Evolutionary conservation across 2,113 vertebrate species (phyloP), one percentile per base, ranked within the genome.

Genomic region (Eleginops maclovinus): DNA sequence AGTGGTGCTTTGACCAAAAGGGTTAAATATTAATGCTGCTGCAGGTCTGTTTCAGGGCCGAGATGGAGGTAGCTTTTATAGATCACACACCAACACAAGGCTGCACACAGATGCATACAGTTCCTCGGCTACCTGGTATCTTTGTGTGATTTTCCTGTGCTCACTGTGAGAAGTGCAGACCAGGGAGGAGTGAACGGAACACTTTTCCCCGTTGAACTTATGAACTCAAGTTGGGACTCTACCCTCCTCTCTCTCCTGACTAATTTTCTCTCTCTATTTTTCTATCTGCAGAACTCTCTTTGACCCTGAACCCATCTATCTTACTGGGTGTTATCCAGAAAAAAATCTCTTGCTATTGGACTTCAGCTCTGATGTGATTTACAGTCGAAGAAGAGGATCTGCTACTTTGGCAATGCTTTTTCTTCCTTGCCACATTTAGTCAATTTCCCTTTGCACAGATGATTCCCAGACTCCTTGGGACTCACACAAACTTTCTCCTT

Each of bases 401-500:
- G 87, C 68, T 88, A 72, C 78, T 86, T 75, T 58, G 26, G 77
- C 75, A 70, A 80, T 75, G 65, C 83, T 84, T 87, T 85, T 72
- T 16, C 24, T 44, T 82, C 31, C 60, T 49, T 31, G 24, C 75
- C 79, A 82, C 72, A 83, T 88, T 84, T 86, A 88, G 78, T 72
- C 72, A 70, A 78, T 87, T 82, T 44, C 36, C 53, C 50, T 56
- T 62, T 70, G 50, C 82, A 77, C 79, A 67, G 40, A 88, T 69
- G 58, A 84, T 86, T 91, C 82, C 51, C 83, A 87, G 77, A 65
- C 75, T 76, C 72, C 69, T 70, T 22, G 36, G 69, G 62, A 54
- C 55, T 41, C 67, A 47, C 41, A 63, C 40, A 55, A 4, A 24
- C 26, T 60, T 75, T 44, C 12, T 55, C 7, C 15, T 16, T 31